phyloP scores from a whole-genome alignment of 2,113 vertebrate species.

The Dasyprocta punctata region DNA sequence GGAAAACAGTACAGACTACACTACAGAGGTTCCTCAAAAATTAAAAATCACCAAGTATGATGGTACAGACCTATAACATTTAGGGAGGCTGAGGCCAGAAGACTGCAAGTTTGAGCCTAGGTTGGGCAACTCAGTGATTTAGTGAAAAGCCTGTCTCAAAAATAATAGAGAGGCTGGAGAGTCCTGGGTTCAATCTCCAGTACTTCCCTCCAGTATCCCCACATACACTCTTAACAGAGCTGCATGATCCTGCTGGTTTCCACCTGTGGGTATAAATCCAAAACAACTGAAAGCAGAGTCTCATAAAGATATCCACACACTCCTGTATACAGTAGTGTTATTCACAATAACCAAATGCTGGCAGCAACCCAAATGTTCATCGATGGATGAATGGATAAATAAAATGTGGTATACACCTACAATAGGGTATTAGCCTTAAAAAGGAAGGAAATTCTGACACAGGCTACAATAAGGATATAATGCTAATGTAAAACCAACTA shows the following conservation, averaged over 20 bases:
- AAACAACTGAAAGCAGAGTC: not conserved
- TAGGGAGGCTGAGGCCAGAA: not conserved
- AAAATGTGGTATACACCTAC: not conserved
- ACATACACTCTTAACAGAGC: not conserved
- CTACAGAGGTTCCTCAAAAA: not conserved
- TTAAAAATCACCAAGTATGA: not conserved
- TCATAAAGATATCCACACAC: not conserved
- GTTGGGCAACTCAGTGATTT: too few species aligned
- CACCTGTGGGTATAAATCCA: not conserved
- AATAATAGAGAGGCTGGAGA: not conserved
- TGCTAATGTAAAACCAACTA: not conserved
- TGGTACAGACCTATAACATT: not conserved
- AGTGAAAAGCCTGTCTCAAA: too few species aligned
- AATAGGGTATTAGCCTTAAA: not conserved
- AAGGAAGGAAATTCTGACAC: not conserved
- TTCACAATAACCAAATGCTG: too few species aligned
- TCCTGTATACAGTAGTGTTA: too few species aligned
- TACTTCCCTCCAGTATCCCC: not conserved
- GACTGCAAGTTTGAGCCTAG: too few species aligned
- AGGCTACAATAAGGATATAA: not conserved
- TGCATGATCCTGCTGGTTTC: not conserved
- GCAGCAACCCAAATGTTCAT: too few species aligned
- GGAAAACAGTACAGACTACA: not conserved
- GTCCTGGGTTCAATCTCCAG: too few species aligned
- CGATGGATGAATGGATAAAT: not conserved